Conservation (phyloP, 2,113 vertebrate species). For the Cebus imitator region DNA sequence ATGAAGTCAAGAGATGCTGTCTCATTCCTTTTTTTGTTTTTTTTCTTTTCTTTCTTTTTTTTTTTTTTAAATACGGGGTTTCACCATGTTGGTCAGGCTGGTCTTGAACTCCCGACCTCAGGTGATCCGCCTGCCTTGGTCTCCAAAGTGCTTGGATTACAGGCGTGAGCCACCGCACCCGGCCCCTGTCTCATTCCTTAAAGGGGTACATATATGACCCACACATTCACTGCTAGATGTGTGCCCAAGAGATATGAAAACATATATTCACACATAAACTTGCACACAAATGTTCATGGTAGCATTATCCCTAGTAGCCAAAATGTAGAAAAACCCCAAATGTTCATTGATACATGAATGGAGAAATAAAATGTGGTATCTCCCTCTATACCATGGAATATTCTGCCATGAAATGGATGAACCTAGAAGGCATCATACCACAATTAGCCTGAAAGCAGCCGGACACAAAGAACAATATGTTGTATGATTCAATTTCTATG, state of each 20-base stretch:
- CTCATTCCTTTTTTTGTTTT: neutral
- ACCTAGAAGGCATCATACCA: neutral
- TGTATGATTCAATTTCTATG: too few relatives aligned
- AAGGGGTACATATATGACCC: neutral
- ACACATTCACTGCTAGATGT: neutral
- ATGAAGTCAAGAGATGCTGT: neutral
- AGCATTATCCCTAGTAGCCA: neutral
- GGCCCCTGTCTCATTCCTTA: neutral
- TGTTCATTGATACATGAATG: neutral
- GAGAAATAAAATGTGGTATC: neutral
- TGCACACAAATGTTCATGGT: rapidly evolving
- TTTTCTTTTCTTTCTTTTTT: too few relatives aligned
- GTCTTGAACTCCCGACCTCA: too few relatives aligned
- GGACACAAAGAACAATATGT: neutral
- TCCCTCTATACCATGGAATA: neutral
- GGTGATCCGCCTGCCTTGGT: too few relatives aligned
- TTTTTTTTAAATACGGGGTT: too few relatives aligned
- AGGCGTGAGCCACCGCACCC: too few relatives aligned
- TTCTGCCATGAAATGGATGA: neutral
- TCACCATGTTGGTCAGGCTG: too few relatives aligned
- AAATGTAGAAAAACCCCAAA: neutral
- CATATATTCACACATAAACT: neutral
- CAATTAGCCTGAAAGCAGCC: neutral
- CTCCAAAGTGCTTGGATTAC: too few relatives aligned
- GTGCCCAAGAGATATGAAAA: neutral